Evolutionary conservation across 2,888 invertebrate genomes (phyloP).

Genomic region (Amphipoea oculea): DNA sequence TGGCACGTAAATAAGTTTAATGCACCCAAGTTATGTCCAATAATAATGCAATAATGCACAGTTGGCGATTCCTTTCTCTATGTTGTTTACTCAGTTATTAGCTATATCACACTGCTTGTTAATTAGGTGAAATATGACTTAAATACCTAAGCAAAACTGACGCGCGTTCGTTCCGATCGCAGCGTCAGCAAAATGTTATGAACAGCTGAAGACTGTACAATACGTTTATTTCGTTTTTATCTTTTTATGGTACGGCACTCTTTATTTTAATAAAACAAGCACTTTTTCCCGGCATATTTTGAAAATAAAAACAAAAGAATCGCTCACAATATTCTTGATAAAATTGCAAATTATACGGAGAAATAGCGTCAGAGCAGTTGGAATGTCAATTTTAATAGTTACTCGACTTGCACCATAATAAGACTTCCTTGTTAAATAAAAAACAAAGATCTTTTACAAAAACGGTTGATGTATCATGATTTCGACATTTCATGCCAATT

Average conservation of each 20-base stretch:
- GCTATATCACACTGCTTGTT: no score
- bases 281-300: background rate
- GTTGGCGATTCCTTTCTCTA: no score
- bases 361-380: background rate
- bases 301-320: constrained; percentile 18
- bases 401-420: background rate
- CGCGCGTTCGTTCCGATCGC: no score
- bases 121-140: no score
- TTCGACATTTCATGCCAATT: background rate
- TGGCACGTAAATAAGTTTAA: no score
- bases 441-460: background rate
- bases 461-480: background rate
- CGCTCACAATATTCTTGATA: background rate
- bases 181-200: no score
- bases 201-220: no score
- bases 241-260: background rate
- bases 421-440: constrained; percentile 4
- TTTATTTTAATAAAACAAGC: background rate
- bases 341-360: constrained; percentile 23
- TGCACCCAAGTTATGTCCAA: no score
- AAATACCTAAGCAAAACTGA: no score
- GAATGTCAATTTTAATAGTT: constrained; percentile 23
- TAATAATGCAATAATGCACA: no score
- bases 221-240: background rate
- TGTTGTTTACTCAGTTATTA: no score